A percentile compares a stretch with the other conserved stretches of the same genome.
phyloP scores from a whole-genome alignment of 2,113 vertebrate species.

The Caracal caracal region DNA sequence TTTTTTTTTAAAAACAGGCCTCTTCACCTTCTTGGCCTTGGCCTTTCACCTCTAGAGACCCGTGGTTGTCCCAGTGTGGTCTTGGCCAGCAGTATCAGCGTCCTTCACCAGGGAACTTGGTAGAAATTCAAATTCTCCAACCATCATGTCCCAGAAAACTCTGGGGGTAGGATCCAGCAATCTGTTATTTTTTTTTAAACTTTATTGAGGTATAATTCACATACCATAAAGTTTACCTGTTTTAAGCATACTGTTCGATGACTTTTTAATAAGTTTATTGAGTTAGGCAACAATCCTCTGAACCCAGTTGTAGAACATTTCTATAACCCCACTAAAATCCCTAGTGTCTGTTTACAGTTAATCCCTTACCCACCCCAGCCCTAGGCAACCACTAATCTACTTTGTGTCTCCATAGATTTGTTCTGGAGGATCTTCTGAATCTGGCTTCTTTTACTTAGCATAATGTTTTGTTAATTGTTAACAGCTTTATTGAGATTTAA shows the following conservation, averaged over 20 bases:
- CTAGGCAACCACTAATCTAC: not conserved
- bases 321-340: not conserved
- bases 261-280: not conserved
- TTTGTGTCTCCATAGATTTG: slow-evolving; percentile 38
- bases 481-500: slow-evolving; percentile 51
- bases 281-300: not conserved
- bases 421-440: slow-evolving; percentile 14
- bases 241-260: not conserved
- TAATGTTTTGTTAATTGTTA: slow-evolving; percentile 57
- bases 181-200: too few relatives aligned
- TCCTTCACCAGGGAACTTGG: not conserved
- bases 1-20: not conserved
- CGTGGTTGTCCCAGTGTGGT: not conserved
- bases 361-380: not conserved
- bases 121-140: slow-evolving; percentile 25
- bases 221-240: not conserved
- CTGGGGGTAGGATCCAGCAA: not conserved
- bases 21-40: not conserved
- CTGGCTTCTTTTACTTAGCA: slow-evolving; percentile 34
- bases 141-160: not conserved
- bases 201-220: slow-evolving; percentile 41
- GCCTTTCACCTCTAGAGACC: not conserved
- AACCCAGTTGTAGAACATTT: not conserved
- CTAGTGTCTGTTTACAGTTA: not conserved
- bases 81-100: not conserved